Percentiles rank a stretch among this genome's conserved stretches.
Evolutionary conservation across 2,113 vertebrate genomes (phyloP).

Genomic region (Sander vitreus): DNA sequence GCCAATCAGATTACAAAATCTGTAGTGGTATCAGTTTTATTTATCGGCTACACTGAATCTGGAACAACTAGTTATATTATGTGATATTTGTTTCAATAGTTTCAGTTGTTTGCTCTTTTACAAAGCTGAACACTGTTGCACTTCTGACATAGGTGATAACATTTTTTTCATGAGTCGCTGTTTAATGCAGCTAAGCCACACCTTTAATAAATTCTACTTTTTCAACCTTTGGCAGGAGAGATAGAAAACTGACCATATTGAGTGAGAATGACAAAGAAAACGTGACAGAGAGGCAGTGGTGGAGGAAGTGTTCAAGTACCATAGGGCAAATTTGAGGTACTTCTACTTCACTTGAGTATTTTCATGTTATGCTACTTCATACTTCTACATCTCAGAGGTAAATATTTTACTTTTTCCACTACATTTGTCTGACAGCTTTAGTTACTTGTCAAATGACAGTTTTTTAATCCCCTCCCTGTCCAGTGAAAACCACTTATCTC

Average conservation of each 20-base stretch:
- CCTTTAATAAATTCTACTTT: background rate
- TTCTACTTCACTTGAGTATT: background rate
- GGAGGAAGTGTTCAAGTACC: background rate
- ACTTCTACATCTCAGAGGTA: no score
- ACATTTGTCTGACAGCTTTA: no score
- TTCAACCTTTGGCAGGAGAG: background rate
- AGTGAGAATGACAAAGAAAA: constrained; percentile 1
- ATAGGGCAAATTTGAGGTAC: background rate
- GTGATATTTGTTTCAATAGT: background rate
- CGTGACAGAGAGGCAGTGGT: background rate
- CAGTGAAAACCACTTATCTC: no score
- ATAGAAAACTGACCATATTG: background rate
- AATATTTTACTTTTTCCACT: no score
- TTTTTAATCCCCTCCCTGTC: no score
- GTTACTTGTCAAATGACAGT: no score
- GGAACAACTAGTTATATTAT: background rate
- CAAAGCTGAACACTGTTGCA: background rate
- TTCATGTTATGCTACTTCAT: background rate
- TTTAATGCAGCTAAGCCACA: background rate
- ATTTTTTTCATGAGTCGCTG: background rate
- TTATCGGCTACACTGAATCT: background rate
- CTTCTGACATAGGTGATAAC: background rate
- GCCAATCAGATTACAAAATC: background rate
- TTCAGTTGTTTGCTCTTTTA: background rate
- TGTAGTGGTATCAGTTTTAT: background rate